Conservation (phyloP, 2,888 invertebrate species). For the Macaria notata region DNA sequence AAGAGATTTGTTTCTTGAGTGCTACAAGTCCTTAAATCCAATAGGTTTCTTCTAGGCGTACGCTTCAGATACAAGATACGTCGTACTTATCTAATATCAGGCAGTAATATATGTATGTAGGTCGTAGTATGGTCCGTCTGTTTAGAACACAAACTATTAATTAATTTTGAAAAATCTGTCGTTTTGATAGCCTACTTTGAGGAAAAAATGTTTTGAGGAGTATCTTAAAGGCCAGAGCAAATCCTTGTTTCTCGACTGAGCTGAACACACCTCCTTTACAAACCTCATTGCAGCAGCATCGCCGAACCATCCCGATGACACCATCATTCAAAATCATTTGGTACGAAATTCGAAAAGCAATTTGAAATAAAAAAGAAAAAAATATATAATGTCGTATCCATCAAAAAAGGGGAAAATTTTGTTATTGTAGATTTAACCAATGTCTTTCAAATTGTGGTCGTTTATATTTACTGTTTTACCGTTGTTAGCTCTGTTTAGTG, state of each 20-base stretch:
- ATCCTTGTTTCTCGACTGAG: conserved; percentile 8
- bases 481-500: conserved; percentile 72
- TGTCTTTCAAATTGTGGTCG: conserved; percentile 78
- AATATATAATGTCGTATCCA: conserved; percentile 45
- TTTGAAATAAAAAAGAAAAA: conserved; percentile 55
- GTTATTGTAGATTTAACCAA: conserved; percentile 78
- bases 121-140: too few species aligned
- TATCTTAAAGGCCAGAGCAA: neutral
- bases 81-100: too few species aligned
- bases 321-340: conserved; percentile 51
- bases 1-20: too few species aligned
- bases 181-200: too few species aligned
- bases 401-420: conserved; percentile 79
- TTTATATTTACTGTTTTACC: conserved; percentile 78
- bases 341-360: conserved; percentile 74
- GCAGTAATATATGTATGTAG: too few species aligned
- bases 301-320: conserved; percentile 72
- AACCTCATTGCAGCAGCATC: conserved; percentile 36
- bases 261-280: conserved; percentile 25
- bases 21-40: too few species aligned
- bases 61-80: too few species aligned
- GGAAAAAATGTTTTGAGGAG: too few species aligned
- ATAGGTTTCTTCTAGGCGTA: too few species aligned
- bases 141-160: too few species aligned
- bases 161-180: too few species aligned